Evolutionary conservation across 2,888 invertebrate species (phyloP).

Genomic region (Tridacna crocea): DNA sequence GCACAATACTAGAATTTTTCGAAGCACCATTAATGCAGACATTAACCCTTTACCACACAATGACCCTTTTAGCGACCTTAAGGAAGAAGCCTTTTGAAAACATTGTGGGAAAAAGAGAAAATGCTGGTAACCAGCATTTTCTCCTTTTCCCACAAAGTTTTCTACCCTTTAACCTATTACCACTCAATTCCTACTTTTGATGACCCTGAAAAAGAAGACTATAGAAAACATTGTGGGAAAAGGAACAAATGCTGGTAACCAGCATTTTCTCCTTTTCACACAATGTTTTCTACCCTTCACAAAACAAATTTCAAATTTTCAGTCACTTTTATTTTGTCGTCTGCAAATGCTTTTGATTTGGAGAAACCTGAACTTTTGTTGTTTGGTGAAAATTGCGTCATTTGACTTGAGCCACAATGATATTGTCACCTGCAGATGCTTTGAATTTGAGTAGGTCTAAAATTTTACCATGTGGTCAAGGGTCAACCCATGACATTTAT

Average conservation of each 20-base stretch:
- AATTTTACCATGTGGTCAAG: too few species aligned
- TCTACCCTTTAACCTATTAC: not conserved
- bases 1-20: too few species aligned
- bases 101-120: not conserved
- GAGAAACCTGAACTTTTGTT: not conserved
- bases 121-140: slow-evolving; percentile 1
- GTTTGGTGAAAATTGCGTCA: too few species aligned
- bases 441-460: too few species aligned
- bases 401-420: too few species aligned
- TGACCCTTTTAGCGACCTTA: not conserved
- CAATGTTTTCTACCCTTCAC: not conserved
- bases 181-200: not conserved
- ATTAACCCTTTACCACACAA: not conserved
- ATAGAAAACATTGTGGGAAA: not conserved
- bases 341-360: not conserved
- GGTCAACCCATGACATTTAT: too few species aligned
- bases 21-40: not conserved
- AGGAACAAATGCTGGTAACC: not conserved
- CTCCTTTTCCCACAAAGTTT: not conserved
- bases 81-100: not conserved
- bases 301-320: not conserved
- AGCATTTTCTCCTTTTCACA: not conserved
- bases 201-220: not conserved
- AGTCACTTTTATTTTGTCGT: not conserved
- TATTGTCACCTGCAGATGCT: too few species aligned